phyloP scores from a whole-genome alignment of 53 echinoderm and acorn worm species.

The Patiria pectinifera region DNA sequence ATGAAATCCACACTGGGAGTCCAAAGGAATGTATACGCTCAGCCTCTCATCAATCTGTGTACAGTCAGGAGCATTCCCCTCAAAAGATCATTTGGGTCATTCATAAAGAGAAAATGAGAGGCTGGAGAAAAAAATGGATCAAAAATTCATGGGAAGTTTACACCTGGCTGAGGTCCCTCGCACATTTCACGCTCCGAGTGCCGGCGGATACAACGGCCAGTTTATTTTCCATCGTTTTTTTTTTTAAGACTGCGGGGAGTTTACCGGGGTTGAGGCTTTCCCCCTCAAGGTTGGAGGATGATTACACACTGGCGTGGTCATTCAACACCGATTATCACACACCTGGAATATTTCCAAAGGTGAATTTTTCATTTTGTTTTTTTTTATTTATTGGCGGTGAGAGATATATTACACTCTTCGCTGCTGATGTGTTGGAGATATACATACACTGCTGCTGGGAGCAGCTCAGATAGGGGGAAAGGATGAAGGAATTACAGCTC shows the following conservation, averaged over 20 bases:
- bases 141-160: constrained; percentile 60
- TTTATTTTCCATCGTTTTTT: constrained; percentile 4
- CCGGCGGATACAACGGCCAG: constrained; percentile 28
- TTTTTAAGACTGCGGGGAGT: background rate
- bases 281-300: constrained; percentile 36
- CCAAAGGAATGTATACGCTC: constrained; percentile 23
- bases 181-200: constrained; percentile 44
- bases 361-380: constrained; percentile 16
- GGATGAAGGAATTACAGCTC: constrained; percentile 28
- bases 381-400: constrained; percentile 18
- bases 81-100: constrained; percentile 9
- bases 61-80: background rate
- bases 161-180: constrained; percentile 35
- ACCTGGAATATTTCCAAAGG: constrained; percentile 52
- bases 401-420: constrained; percentile 54
- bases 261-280: background rate
- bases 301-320: constrained; percentile 54
- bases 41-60: constrained; percentile 36
- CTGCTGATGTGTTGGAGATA: background rate
- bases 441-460: background rate
- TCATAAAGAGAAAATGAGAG: constrained; percentile 22
- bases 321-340: constrained; percentile 59
- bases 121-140: constrained; percentile 10
- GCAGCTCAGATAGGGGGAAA: background rate
- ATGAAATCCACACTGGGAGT: constrained; percentile 26